These are phyloP conservation scores for Corydoras maculifer DNA, from an alignment of 2,113 vertebrate genomes.

Conservation along the genomic window DNA sequence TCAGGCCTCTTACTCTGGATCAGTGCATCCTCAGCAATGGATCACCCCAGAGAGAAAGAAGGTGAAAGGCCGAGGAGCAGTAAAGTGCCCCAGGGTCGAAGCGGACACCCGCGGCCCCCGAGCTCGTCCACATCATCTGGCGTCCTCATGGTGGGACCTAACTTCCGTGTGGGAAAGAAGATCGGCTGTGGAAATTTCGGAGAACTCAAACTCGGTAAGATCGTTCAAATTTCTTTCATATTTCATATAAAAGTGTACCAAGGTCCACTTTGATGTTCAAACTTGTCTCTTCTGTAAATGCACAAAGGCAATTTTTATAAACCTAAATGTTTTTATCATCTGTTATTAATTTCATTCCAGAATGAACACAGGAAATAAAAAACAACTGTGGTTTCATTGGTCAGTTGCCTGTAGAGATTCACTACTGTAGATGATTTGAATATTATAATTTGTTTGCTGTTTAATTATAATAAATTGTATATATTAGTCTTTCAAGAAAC, in stretches of 20 bases:
- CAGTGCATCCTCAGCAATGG: slow-evolving; percentile 57
- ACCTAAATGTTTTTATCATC: too few species aligned
- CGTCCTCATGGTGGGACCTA: slow-evolving; percentile 85
- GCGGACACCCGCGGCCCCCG: slow-evolving; percentile 67
- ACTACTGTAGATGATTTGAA: too few species aligned
- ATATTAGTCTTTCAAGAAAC: too few species aligned
- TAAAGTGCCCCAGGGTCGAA: slow-evolving; percentile 72
- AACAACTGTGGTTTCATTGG: too few species aligned
- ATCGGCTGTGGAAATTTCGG: slow-evolving; percentile 87
- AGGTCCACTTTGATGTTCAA: too few species aligned
- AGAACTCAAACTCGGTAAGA: slow-evolving; percentile 82
- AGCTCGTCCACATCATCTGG: slow-evolving; percentile 71
- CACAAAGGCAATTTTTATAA: too few species aligned
- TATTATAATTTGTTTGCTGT: too few species aligned
- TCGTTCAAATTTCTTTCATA: not conserved
- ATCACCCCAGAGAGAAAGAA: slow-evolving; percentile 80
- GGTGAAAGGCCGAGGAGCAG: slow-evolving; percentile 73
- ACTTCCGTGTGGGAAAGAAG: slow-evolving; percentile 88
- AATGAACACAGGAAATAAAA: too few species aligned
- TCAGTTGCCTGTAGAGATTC: too few species aligned
- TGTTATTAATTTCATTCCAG: too few species aligned
- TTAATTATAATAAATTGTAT: too few species aligned
- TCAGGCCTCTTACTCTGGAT: slow-evolving; percentile 40
- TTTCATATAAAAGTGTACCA: not conserved
- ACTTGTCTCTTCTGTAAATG: too few species aligned